Evolutionary conservation across 2,888 invertebrate genomes (phyloP), one percentile per base, ranked within the genome.

Genomic region (Apoda limacodes): DNA sequence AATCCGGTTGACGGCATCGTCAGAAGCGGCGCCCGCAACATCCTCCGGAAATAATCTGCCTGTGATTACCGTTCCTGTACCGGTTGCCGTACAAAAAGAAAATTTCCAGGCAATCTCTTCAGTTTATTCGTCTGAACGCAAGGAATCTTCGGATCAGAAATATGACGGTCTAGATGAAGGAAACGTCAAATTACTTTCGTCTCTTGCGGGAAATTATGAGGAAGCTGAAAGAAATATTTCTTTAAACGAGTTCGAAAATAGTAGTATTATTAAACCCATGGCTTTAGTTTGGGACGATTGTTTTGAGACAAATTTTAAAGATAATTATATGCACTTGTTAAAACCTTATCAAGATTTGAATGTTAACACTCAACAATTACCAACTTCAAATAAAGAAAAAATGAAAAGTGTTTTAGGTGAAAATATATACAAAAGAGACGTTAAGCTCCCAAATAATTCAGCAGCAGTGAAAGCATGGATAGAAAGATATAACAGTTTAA

Each of bases 11-110:
- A 50, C 62, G 52, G 60, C 66, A 46, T 53, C 68, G 70, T n/a
- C n/a, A n/a, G 72, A 74, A 70, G 56, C 61, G 52, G 50, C 58
- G 60, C 55, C 56, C 35, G 60, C 50, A 48, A 61, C 53, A 48
- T 54, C 55, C 47, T 39, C 59, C 75, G 80, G 80, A 80, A 71
- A 66, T 59, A 72, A 75, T 75, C 65, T 67, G 45, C 70, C 71
- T 60, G 56, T 47, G 53, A 55, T 56, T 53, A 55, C 46, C 43
- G 54, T 48, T 37, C 46, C 40, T 43, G 43, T 40, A 36, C 46
- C 49, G 37, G 49, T 46, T 38, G 51, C 45, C 37, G 50, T 42
- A 49, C 52, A 47, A 48, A 54, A 54, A 52, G 57, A 62, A 55
- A 61, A 75, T 71, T 68, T 64, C 63, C 68, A 59, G 57, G 58